Conservation (phyloP, 2,888 invertebrate species). For the Drosophila neonasuta region DNA sequence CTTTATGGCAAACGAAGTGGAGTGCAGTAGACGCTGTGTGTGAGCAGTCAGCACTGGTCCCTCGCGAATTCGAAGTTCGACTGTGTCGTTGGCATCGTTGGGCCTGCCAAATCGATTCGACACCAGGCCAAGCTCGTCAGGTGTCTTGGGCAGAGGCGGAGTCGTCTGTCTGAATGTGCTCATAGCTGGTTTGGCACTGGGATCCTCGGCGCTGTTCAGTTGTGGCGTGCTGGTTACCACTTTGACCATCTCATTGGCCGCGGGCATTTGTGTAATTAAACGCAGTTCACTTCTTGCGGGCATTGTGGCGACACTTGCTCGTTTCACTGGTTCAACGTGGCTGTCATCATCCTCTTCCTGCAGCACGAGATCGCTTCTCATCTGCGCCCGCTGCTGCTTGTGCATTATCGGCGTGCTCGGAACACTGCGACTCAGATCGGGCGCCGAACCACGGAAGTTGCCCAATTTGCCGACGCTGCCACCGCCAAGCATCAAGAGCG, state of each 20-base stretch:
- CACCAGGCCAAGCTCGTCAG: conserved; percentile 61
- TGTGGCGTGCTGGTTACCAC: conserved; percentile 59
- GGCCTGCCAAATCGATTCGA: conserved; percentile 64
- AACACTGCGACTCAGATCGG: conserved; percentile 81
- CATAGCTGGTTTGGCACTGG: conserved; percentile 56
- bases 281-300: conserved; percentile 48
- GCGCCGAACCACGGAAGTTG: conserved; percentile 80
- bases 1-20: conserved; percentile 81
- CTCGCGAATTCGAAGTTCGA: conserved; percentile 59
- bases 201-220: conserved; percentile 51
- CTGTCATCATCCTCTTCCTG: conserved; percentile 61
- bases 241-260: conserved; percentile 61
- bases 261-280: conserved; percentile 47
- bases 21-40: conserved; percentile 74
- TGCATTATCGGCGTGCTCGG: conserved; percentile 80
- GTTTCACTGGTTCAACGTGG: conserved; percentile 45
- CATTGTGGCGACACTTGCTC: conserved; percentile 62
- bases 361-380: conserved; percentile 71
- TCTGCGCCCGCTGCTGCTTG: conserved; percentile 65
- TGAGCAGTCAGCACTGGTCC: conserved; percentile 63
- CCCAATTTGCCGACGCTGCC: conserved; percentile 50
- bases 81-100: conserved; percentile 27
- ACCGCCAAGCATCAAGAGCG: conserved; percentile 82
- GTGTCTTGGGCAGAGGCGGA: conserved; percentile 41
- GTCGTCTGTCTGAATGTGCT: conserved; percentile 69